Evolutionary conservation across 1,140 invertebrate genomes (phyloP), one percentile per base, ranked within the genome.

Genomic region (Drosophila repleta): DNA sequence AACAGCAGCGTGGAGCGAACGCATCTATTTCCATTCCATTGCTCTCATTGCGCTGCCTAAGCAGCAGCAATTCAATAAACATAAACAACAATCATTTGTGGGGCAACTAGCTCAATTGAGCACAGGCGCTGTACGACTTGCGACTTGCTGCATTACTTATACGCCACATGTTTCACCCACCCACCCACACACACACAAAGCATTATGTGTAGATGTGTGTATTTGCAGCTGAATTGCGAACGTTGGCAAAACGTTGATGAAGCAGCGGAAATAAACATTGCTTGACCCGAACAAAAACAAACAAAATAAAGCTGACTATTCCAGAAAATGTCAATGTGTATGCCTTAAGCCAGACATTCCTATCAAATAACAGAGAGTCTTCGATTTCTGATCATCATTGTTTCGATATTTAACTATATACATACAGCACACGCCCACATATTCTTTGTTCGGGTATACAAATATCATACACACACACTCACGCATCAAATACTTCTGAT

Each of bases 1-100:
- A 90, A 90, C 85, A 79, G 57, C 17, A 79, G 53, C n/a, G 24
- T 2, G 32, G 24, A 24, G 43, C 32, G 46, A 65, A 41, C 56
- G 24, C 45, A 11, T 20, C 37, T 6, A 15, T 6, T 17, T 26
- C 3, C n/a, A 32, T 6, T 15, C 17, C n/a, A 4, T 1, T n/a
- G 13, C 37, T 21, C 24, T 8, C 7, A 4, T 6, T 21, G 35
- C 46, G 74, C 79, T 73, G 77, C 76, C 24, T 35, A 55, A 46
- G 62, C 26, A 17, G 18, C 57, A 60, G 52, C 57, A 63, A 58
- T 69, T 57, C 58, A 56, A 52, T 49, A 74, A 61, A 56, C 63
- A 68, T 52, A 46, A 57, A 37, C 62, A 72, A 43, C 46, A 58
- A 51, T 20, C 45, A 39, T 46, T 57, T 29, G 61, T n/a, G 45